These are phyloP conservation scores for Mirza zaza DNA, from an alignment of 2,113 vertebrate species.

Conservation along the genomic window DNA sequence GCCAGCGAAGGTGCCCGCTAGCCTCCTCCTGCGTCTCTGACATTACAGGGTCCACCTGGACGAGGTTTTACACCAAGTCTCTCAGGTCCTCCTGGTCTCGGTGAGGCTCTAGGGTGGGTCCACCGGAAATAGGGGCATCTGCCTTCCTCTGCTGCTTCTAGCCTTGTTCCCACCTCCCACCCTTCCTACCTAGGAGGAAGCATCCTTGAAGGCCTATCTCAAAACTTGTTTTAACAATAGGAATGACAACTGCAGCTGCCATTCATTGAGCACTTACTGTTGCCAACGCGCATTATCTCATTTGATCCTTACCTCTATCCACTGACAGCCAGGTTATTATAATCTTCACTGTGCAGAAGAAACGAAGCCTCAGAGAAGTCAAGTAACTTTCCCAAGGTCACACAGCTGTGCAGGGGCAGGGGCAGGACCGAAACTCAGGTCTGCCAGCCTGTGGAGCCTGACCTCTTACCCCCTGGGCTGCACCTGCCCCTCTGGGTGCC, in stretches of 20 bases:
- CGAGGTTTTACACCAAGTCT: background rate
- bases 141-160: background rate
- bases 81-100: background rate
- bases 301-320: background rate
- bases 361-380: constrained; percentile 8
- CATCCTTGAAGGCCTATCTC: background rate
- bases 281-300: background rate
- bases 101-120: background rate
- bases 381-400: background rate
- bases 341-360: background rate
- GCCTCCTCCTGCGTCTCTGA: background rate
- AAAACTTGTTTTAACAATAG: background rate
- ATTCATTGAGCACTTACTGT: background rate
- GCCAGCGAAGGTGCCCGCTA: background rate
- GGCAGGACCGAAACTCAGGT: background rate
- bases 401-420: background rate
- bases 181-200: background rate
- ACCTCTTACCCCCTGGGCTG: too few species aligned
- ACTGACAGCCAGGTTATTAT: background rate
- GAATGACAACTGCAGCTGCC: background rate
- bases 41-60: background rate
- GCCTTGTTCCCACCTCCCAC: background rate
- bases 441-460: background rate
- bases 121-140: background rate
- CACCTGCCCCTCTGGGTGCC: too few species aligned